These are phyloP conservation scores for Tetragnatha montana DNA, from an alignment of 2,888 invertebrate species.

Conservation along the genomic window DNA sequence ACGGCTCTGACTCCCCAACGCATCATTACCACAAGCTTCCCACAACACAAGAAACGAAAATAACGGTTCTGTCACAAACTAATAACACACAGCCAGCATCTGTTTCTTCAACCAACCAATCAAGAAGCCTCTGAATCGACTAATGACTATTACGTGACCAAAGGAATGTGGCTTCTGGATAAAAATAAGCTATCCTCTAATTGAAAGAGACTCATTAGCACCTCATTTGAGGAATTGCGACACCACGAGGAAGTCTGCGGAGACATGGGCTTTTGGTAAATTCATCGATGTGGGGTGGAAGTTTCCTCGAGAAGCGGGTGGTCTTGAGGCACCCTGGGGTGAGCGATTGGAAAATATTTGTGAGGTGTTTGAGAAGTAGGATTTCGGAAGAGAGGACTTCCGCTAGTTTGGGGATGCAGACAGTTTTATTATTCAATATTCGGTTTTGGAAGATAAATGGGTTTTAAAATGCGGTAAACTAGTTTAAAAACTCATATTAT, in stretches of 20 bases:
- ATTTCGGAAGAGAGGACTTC: neutral
- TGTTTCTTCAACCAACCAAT: no score
- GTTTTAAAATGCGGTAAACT: no score
- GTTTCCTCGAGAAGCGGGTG: conserved; percentile 17
- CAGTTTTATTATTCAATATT: neutral
- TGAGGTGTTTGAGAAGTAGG: neutral
- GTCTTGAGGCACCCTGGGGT: neutral
- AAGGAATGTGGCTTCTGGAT: neutral
- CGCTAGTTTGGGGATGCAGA: neutral
- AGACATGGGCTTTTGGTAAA: conserved; percentile 4
- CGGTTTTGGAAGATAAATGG: no score
- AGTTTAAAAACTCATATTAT: no score
- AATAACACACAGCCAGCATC: no score
- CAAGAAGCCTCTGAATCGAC: neutral
- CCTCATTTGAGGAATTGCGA: conserved; percentile 37
- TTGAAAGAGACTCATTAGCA: conserved; percentile 38
- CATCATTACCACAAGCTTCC: no score
- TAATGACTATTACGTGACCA: neutral
- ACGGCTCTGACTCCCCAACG: no score
- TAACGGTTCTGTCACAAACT: no score
- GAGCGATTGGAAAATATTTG: neutral
- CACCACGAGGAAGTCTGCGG: conserved; percentile 47
- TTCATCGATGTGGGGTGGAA: conserved; percentile 14
- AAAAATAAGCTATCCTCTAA: conserved; percentile 18
- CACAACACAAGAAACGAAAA: no score